phyloP scores from a whole-genome alignment of 1,140 invertebrate genomes.

The Stegodyphus mimosarum region DNA sequence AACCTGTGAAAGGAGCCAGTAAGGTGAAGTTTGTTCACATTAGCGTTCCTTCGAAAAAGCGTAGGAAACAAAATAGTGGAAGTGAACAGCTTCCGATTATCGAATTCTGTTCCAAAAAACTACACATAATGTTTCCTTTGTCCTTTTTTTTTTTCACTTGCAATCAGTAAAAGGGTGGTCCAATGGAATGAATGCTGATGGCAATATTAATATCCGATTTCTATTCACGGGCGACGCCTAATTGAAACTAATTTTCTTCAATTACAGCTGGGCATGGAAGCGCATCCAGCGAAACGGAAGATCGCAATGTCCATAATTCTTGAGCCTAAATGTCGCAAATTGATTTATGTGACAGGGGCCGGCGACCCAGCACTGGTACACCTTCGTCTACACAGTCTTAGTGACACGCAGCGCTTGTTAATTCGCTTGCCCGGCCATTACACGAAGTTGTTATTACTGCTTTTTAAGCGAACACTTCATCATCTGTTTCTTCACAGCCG shows the following conservation, averaged over 20 bases:
- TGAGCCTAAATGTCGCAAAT: slow-evolving; percentile 45
- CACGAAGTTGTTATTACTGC: neutral
- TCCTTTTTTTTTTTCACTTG: no score
- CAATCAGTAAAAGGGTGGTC: no score
- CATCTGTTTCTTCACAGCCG: neutral
- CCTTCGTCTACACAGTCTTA: slow-evolving; percentile 13
- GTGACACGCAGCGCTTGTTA: slow-evolving; percentile 55
- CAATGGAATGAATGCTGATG: no score
- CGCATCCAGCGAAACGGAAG: slow-evolving; percentile 42
- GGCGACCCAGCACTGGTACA: slow-evolving; percentile 34
- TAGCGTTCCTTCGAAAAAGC: no score
- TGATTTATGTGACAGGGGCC: slow-evolving; percentile 54
- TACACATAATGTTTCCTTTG: no score
- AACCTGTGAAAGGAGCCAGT: no score
- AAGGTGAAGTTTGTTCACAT: no score
- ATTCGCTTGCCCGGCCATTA: slow-evolving; percentile 20
- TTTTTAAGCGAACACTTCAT: neutral
- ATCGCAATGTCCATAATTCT: slow-evolving; percentile 47
- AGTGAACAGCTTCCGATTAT: no score
- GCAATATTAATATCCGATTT: neutral
- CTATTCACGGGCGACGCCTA: slow-evolving; percentile 30
- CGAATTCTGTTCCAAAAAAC: no score
- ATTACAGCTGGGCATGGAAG: slow-evolving; percentile 29
- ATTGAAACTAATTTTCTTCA: slow-evolving; percentile 55
- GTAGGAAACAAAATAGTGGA: no score